Evolutionary conservation across 2,113 vertebrate species (phyloP), one percentile per base, ranked within the genome.

Genomic region (Tetrao urogallus): DNA sequence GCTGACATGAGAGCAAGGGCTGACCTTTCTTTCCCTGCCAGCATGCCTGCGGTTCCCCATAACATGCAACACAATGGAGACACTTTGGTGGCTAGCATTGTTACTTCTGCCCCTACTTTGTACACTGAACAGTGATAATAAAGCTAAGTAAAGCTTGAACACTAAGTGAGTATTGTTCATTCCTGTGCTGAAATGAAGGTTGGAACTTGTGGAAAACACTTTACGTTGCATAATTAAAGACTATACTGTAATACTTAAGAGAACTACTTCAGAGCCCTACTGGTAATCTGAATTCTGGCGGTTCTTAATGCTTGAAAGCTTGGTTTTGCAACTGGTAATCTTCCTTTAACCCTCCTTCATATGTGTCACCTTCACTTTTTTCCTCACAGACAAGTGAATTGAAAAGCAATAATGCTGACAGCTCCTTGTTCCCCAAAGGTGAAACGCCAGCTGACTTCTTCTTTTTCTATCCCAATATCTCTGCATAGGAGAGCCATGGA

Each of bases 401-500:
- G 63, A 52, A 82, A 38, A 67, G 52, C 47, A 80, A 3, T 24
- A 25, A 7, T 57, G 10, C 16, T 65, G 38, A 8, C 71, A 27
- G 28, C 3, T 90, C 28, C 47, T 77, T 77, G 12, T 36, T 90
- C 57, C 61, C 57, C 34, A 57, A 81, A 83, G 14, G 7, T 54
- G 18, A 38, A 38, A 38, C 16, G 21, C 2, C 11, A 48, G 24
- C 1, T 73, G 21, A 56, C 34, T 45, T 6, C 8, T 79, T 47
- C 36, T 28, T 6, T 9, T 79, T 47, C 36, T 28, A 79, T 65
- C 22, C 13, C 81, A 0, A 0, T 75, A 20, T 73, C 25, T 69
- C 58, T 92, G 17, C 34, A 54, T 65, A 96, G 89, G 34, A 70
- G 5, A 45, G 54, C 50, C 92, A 89, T 63, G 38, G 30, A 72